Evolutionary conservation across 1,140 invertebrate species (phyloP).

Genomic region (Coelopa frigida): DNA sequence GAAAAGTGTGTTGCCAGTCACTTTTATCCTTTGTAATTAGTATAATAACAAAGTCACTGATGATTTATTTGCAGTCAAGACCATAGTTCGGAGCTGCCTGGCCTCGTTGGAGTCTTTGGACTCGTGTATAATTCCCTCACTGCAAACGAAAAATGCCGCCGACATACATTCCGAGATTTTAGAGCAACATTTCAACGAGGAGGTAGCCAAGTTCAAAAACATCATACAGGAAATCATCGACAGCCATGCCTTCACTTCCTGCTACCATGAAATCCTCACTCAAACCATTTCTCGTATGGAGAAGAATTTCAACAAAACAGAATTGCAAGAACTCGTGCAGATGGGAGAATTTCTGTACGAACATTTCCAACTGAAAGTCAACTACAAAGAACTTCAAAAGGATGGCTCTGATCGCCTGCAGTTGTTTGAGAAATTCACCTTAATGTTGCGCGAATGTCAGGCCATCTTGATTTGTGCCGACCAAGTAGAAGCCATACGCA

Average conservation of each 20-base stretch:
- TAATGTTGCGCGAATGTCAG: constrained; percentile 33
- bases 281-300: constrained; percentile 17
- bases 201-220: constrained; percentile 30
- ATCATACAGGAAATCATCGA: constrained; percentile 36
- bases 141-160: constrained; percentile 20
- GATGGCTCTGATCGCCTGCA: constrained; percentile 17
- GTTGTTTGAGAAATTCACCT: constrained; percentile 25
- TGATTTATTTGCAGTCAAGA: constrained; percentile 26
- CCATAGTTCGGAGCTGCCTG: constrained; percentile 32
- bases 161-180: constrained; percentile 31
- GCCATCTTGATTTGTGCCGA: constrained; percentile 34
- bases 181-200: constrained; percentile 39
- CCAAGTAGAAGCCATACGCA: constrained; percentile 29
- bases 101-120: constrained; percentile 41
- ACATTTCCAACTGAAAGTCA: constrained; percentile 30
- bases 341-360: constrained; percentile 28
- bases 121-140: constrained; percentile 32
- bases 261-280: constrained; percentile 27
- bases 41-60: background rate
- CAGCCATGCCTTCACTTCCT: constrained; percentile 24
- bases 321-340: constrained; percentile 24
- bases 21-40: background rate
- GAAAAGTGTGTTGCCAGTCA: constrained; percentile 19
- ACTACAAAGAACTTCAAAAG: constrained; percentile 19
- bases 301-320: constrained; percentile 23